phyloP scores from a whole-genome alignment of 1,140 invertebrate species.

The Drosophila pruinosa region DNA sequence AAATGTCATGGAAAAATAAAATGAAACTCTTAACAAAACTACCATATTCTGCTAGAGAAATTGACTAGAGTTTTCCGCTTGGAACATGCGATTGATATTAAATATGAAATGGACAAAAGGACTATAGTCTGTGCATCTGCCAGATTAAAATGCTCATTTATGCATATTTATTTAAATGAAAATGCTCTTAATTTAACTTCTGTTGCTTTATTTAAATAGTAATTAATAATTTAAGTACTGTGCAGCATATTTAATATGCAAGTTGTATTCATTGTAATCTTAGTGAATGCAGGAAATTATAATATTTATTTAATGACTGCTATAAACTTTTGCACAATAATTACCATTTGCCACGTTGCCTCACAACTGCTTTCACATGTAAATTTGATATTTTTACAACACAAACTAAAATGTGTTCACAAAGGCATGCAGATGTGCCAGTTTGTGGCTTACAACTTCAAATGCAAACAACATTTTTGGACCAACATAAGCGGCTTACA shows the following conservation, averaged over 20 bases:
- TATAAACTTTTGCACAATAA: slow-evolving; percentile 57
- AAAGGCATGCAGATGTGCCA: slow-evolving; percentile 39
- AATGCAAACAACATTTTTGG: slow-evolving; percentile 73
- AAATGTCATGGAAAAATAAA: background rate
- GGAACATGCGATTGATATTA: background rate
- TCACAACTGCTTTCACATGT: background rate
- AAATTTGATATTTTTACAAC: background rate
- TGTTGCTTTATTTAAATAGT: slow-evolving; percentile 72
- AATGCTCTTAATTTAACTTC: slow-evolving; percentile 77
- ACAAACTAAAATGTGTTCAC: too few relatives aligned
- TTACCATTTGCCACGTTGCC: slow-evolving; percentile 25
- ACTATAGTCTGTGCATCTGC: slow-evolving; percentile 11
- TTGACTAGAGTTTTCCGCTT: background rate
- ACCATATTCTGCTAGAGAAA: background rate
- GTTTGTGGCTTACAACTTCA: slow-evolving; percentile 75
- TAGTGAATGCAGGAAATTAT: slow-evolving; percentile 65
- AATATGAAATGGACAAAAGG: slow-evolving; percentile 23
- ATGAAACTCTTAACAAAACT: too few relatives aligned
- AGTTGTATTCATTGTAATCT: slow-evolving; percentile 50
- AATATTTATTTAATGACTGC: slow-evolving; percentile 77
- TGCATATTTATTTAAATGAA: slow-evolving; percentile 77
- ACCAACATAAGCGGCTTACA: slow-evolving; percentile 75
- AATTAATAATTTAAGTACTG: slow-evolving; percentile 76
- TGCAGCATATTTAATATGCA: slow-evolving; percentile 67
- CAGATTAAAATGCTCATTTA: slow-evolving; percentile 55